Evolutionary conservation across 2,888 invertebrate species (phyloP), one percentile per base, ranked within the genome.

Genomic region (Amphipyra tragopoginis): DNA sequence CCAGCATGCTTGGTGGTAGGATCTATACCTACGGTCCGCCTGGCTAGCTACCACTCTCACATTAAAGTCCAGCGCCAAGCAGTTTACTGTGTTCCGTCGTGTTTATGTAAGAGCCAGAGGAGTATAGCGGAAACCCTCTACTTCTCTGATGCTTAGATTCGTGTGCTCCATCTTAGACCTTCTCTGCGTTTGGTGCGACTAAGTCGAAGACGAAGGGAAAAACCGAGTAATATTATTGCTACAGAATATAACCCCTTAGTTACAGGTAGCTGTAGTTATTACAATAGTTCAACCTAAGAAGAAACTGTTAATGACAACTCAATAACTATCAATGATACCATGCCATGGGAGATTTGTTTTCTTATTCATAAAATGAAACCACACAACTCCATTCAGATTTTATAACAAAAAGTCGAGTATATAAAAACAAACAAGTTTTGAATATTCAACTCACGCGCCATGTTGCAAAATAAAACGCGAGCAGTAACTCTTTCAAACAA

Each of bases 401-500:
- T 73, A 70, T 67, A 49, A 56, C 51, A 61, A 29, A 56, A 52
- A 33, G 33, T 26, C 29, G 40, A 57, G 66, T 44, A 73, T 42
- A 49, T 55, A 73, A 53, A 73, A 61, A 43, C 1, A 45, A 73
- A 72, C 53, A 43, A 44, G 42, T 73, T 49, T 61, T 64, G 10
- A 48, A 38, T 58, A 72, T 72, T 64, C 58, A 42, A 10, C 45
- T 43, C 71, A 64, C 21, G 51, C 42, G 48, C 54, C 52, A 61
- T 56, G 60, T 67, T 67, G 69, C 67, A 60, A 49, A 58, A 43
- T 48, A 50, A 34, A 55, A 53, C 38, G 33, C 55, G 52, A 60
- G 55, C 55, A 72, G 52, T 67, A 56, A 70, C 45, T 72, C 70
- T 72, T 72, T 52, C 6, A 7, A 49, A 70, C 67, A 70, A 70